Percentiles rank a stretch among this genome's conserved stretches.
Conservation (phyloP, 1,140 invertebrate genomes). For the Drosophila kepulauana region DNA sequence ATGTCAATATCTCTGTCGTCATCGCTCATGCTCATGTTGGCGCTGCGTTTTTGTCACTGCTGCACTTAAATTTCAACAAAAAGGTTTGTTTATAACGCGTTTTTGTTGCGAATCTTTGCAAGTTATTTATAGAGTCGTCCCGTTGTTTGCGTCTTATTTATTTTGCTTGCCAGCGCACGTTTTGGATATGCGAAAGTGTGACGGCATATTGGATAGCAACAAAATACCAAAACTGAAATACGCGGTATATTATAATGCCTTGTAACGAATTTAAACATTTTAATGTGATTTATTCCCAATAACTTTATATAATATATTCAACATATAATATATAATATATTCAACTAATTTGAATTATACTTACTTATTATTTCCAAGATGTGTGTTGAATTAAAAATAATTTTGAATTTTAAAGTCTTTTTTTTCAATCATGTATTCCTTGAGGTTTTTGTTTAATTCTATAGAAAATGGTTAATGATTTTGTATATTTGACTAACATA, state of each 20-base stretch:
- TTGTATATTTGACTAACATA: too few species aligned
- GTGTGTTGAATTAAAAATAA: too few species aligned
- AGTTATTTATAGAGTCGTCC: slow-evolving; percentile 15
- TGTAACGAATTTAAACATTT: not conserved
- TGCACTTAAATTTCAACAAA: not conserved
- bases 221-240: slow-evolving; percentile 21
- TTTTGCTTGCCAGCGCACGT: slow-evolving; percentile 45
- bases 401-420: too few species aligned
- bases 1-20: slow-evolving; percentile 96
- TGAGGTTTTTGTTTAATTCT: too few species aligned
- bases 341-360: too few species aligned
- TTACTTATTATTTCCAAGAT: too few species aligned
- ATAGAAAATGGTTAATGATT: too few species aligned
- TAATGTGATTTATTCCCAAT: not conserved
- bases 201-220: not conserved
- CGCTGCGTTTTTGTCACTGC: not conserved
- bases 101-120: not conserved
- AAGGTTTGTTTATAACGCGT: slow-evolving; percentile 4
- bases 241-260: not conserved
- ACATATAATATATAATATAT: too few species aligned
- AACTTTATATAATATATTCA: not conserved
- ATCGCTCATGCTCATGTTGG: slow-evolving; percentile 89
- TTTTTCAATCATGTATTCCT: too few species aligned
- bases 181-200: slow-evolving; percentile 26
- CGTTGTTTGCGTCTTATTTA: slow-evolving; percentile 35